Conservation (phyloP, 92 coral and sea anemone genomes). For the Bergia sp. region DNA sequence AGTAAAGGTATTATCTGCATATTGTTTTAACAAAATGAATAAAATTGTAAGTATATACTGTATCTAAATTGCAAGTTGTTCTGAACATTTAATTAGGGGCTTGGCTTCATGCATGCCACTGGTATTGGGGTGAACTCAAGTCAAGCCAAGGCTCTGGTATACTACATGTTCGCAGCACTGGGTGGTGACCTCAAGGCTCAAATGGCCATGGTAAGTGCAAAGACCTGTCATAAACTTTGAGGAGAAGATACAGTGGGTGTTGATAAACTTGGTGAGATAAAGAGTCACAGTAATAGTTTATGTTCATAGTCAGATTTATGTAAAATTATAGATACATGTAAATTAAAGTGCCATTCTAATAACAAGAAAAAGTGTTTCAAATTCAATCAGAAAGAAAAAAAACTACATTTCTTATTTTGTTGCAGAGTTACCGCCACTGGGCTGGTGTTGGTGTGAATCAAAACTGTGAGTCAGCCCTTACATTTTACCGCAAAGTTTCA, state of each 20-base stretch:
- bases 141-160: constrained; percentile 95
- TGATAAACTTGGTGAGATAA: no score
- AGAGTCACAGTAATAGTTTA: no score
- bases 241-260: no score
- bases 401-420: background rate
- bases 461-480: constrained; percentile 93
- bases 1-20: no score
- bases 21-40: no score
- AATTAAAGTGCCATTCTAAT: no score
- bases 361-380: no score
- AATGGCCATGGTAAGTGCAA: constrained; percentile 86
- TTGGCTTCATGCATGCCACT: constrained; percentile 93
- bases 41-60: no score
- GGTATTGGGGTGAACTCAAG: constrained; percentile 94
- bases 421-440: constrained; percentile 92
- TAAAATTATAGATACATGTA: no score
- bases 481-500: constrained; percentile 92
- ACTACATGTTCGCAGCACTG: constrained; percentile 88
- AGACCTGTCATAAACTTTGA: no score
- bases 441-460: constrained; percentile 90
- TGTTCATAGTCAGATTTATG: no score
- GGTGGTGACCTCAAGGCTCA: constrained; percentile 95
- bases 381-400: no score
- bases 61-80: background rate
- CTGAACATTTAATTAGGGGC: constrained; percentile 58